Conservation (phyloP, 2,797 vertebrate species). For the Enteromius anoplus region DNA sequence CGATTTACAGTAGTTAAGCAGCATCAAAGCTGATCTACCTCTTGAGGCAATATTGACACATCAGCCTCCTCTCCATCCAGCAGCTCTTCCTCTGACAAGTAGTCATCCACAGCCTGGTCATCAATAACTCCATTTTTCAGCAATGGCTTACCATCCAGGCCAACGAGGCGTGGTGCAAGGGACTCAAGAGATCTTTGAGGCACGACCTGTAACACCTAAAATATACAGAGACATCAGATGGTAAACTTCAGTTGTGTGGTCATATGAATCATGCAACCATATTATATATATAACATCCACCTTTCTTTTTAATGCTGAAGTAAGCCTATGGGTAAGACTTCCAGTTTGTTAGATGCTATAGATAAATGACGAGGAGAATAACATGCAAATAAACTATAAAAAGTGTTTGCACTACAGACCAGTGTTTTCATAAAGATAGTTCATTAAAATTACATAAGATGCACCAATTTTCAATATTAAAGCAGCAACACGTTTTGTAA, state of each 20-base stretch:
- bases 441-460: too few relatives aligned
- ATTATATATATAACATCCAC: too few relatives aligned
- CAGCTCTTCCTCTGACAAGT: slow-evolving; percentile 76
- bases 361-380: too few relatives aligned
- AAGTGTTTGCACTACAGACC: too few relatives aligned
- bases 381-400: too few relatives aligned
- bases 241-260: background rate
- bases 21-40: slow-evolving; percentile 66
- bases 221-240: background rate
- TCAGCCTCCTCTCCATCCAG: slow-evolving; percentile 81
- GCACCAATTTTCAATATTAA: too few relatives aligned
- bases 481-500: too few relatives aligned
- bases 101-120: slow-evolving; percentile 69
- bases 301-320: too few relatives aligned
- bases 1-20: background rate
- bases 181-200: slow-evolving; percentile 74
- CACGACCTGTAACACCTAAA: slow-evolving; percentile 82
- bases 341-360: too few relatives aligned
- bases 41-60: slow-evolving; percentile 83
- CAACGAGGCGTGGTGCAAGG: slow-evolving; percentile 73
- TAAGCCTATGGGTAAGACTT: too few relatives aligned
- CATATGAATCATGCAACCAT: background rate
- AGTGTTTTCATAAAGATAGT: too few relatives aligned
- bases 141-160: slow-evolving; percentile 73
- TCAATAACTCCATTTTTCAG: slow-evolving; percentile 65